phyloP scores from a whole-genome alignment of 2,888 invertebrate genomes.

The Drosophila merina region DNA sequence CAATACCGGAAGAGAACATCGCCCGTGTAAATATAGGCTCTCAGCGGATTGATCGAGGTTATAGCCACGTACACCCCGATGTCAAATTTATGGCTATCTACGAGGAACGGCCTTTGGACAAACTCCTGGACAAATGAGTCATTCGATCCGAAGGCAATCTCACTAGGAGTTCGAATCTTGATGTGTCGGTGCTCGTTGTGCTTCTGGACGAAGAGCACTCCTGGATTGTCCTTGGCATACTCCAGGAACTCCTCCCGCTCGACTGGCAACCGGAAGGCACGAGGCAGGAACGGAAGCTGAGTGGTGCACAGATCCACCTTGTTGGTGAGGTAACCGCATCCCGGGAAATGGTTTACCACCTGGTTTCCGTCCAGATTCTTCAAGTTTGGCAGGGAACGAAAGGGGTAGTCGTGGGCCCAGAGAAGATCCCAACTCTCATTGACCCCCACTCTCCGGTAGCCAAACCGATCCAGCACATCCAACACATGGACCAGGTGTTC shows the following conservation, averaged over 20 bases:
- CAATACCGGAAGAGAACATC: conserved; percentile 97
- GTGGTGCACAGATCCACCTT: conserved; percentile 95
- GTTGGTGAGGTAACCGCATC: conserved; percentile 95
- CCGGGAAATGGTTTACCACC: conserved; percentile 96
- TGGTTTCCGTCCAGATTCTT: conserved; percentile 89
- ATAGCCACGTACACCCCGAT: conserved; percentile 97
- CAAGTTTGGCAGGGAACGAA: conserved; percentile 84
- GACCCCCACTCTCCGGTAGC: conserved; percentile 87
- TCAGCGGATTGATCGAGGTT: conserved; percentile 95
- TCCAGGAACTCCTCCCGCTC: conserved; percentile 89
- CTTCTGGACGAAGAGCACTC: conserved; percentile 94
- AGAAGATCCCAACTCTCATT: conserved; percentile 91
- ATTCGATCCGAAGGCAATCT: conserved; percentile 88
- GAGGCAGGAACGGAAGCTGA: conserved; percentile 91
- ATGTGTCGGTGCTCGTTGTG: conserved; percentile 96
- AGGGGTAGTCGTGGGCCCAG: conserved; percentile 98
- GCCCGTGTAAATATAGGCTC: conserved; percentile 94
- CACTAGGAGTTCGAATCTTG: conserved; percentile 88
- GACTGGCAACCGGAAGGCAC: conserved; percentile 93
- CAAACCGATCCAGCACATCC: conserved; percentile 90
- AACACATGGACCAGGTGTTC: conserved; percentile 90
- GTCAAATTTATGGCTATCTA: conserved; percentile 98
- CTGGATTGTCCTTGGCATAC: conserved; percentile 88
- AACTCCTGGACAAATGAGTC: conserved; percentile 96
- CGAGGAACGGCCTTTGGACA: conserved; percentile 93